Base-by-base conservation (phyloP, 1,140 invertebrate genomes). In the Sitophilus oryzae region DNA sequence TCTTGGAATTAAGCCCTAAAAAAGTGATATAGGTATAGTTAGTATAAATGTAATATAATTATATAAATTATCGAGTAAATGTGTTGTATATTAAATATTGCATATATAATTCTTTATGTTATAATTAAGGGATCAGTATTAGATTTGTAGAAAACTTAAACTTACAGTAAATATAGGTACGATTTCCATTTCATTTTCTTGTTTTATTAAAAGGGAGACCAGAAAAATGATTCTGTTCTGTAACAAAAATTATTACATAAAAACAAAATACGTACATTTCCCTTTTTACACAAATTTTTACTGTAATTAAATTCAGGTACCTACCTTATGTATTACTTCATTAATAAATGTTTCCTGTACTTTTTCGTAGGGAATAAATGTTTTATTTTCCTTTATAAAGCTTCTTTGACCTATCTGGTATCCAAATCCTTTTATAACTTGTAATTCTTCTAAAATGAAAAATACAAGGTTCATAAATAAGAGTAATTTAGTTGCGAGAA, bases 281-380 rank as follows among this genome's bases (percentile, higher is more conserved):
- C n/a, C n/a, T 41, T 45, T 40, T 19, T 44, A 34, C 20, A 20
- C 36, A 5, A 43, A 52, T 42, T 10, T 11, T 23, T n/a, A 10
- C 5, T 44, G 40, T 52, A 42, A 52, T 19, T 22, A 30, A 44
- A 25, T 52, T 36, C 22, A 25, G 42, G 43, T 59, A 70, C 62
- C 58, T 66, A 81, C 80, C 67, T 75, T 72, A 54, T 71, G 73
- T 55, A 82, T 78, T 22, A 81, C 79, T 73, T 82, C 80, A 65
- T 81, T 80, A 14, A 82, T 78, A 52, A 80, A 76, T 50, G 81
- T 65, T 65, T 79, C 75, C 46, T 77, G 66, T n/a, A 82, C 69
- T 41, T 65, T 70, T 6, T 73, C 70, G 64, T 73, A 74, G 37
- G 77, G 73, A 60, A 81, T 71, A 59, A 79, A 77, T 55, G 61